Evolutionary conservation across 2,797 vertebrate species (phyloP).

Genomic region (Balearica regulorum): DNA sequence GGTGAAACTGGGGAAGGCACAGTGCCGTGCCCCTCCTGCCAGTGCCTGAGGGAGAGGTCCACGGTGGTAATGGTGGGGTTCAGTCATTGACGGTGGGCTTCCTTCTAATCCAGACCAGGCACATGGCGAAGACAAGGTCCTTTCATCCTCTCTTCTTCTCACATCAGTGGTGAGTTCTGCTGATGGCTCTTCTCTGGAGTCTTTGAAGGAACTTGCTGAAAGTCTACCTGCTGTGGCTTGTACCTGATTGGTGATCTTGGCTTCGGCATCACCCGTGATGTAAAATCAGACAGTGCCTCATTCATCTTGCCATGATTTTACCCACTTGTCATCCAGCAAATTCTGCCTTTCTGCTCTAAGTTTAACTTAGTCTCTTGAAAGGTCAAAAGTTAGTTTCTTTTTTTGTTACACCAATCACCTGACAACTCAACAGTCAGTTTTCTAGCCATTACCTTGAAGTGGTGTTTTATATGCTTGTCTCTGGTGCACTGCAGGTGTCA

Average conservation of each 20-base stretch:
- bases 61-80: not conserved
- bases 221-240: not conserved
- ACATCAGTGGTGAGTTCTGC: not conserved
- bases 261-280: not conserved
- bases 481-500: not conserved
- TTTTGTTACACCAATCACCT: not conserved
- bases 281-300: not conserved
- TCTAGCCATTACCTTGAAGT: not conserved
- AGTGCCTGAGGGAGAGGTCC: not conserved
- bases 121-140: not conserved
- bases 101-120: not conserved
- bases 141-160: not conserved
- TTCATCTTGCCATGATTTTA: not conserved
- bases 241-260: not conserved
- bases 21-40: too few relatives aligned
- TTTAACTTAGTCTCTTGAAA: not conserved
- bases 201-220: not conserved
- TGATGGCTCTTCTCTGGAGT: not conserved
- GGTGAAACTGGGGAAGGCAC: not conserved
- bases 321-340: not conserved
- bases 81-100: not conserved
- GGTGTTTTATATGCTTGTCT: not conserved
- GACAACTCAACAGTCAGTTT: not conserved
- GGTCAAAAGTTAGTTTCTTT: not conserved
- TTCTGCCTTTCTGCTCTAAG: not conserved